Base-by-base conservation (phyloP, 2,797 vertebrate species). In the Florisuga fusca region DNA sequence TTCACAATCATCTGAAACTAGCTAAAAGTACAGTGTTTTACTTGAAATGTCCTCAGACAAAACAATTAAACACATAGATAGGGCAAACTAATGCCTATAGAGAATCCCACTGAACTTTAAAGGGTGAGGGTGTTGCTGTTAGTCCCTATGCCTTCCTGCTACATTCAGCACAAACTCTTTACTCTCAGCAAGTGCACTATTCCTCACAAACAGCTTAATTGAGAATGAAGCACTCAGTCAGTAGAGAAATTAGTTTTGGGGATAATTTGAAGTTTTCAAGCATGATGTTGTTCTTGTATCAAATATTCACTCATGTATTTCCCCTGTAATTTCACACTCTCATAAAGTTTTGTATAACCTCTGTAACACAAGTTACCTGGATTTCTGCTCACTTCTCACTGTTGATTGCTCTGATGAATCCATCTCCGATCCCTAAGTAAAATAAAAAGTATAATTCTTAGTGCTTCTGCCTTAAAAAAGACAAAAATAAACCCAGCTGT, bases 371-470 rank as follows among this genome's bases (percentile, higher is more conserved):
- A 86, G 5, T 95, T 89, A 97, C 97, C 98, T 97, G 50, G 96
- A 97, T 43, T 98, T 98, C 23, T 97, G 97, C 63, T 98, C 97
- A 69, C 89, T 98, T 89, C 93, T 94, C 9, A 61, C 57, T 21
- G 94, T 58, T 19, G 93, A 80, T 67, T 48, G 96, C 79, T 97
- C 97, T 31, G 79, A 82, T 8, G 90, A 94, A 84, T 98, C 98
- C 97, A 98, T 98, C 83, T 93, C 96, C 73, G 83, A 94, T 34
- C 17, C 73, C 94, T 97, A 78, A 86, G 29, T 31, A 78, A 67
- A 90, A 88, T 7, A 92, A 88, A 91, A 85, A 57, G 7, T 2
- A 12, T 21, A n/a, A 79, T 78, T 88, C n/a, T 81, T 64, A 86
- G 68, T 29, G 9, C 41, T 78, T 68, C 69, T 50, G 10, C 46